phyloP scores from a whole-genome alignment of 2,797 vertebrate species.

The Rachycentron canadum region DNA sequence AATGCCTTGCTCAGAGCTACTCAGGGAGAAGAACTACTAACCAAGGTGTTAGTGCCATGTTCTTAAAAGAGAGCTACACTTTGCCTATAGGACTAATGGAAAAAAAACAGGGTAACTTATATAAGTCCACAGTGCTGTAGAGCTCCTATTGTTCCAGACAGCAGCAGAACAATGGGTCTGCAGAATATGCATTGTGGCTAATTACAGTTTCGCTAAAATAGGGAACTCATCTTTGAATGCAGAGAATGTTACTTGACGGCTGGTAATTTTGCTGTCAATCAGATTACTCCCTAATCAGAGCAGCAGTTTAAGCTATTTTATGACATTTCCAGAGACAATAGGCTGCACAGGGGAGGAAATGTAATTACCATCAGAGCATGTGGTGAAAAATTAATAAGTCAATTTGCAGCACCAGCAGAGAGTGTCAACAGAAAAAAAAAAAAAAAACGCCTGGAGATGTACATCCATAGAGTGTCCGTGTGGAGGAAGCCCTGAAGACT shows the following conservation, averaged over 20 bases:
- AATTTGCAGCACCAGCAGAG: slow-evolving; percentile 80
- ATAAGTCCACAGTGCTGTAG: slow-evolving; percentile 45
- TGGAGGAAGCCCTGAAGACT: slow-evolving; percentile 67
- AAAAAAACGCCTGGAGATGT: slow-evolving; percentile 66
- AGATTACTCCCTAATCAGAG: slow-evolving; percentile 81
- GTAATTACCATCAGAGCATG: slow-evolving; percentile 83
- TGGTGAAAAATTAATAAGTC: slow-evolving; percentile 84
- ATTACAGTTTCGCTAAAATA: slow-evolving; percentile 73
- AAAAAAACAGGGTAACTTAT: slow-evolving; percentile 26
- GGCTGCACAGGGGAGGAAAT: slow-evolving; percentile 79
- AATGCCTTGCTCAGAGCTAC: slow-evolving; percentile 25
- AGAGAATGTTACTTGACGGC: slow-evolving; percentile 76
- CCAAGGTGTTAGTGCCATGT: slow-evolving; percentile 3
- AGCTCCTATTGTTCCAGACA: slow-evolving; percentile 61
- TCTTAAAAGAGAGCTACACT: slow-evolving; percentile 18
- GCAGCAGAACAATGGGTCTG: slow-evolving; percentile 63
- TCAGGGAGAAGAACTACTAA: slow-evolving; percentile 25
- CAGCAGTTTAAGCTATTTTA: slow-evolving; percentile 81
- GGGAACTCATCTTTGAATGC: slow-evolving; percentile 74
- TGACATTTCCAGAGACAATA: slow-evolving; percentile 84
- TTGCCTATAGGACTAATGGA: slow-evolving; percentile 12
- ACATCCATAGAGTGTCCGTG: slow-evolving; percentile 58
- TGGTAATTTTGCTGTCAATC: slow-evolving; percentile 83
- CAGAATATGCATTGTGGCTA: slow-evolving; percentile 71
- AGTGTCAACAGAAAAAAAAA: slow-evolving; percentile 69